Conservation (phyloP, 2,888 invertebrate species). For the Ormia ochracea region DNA sequence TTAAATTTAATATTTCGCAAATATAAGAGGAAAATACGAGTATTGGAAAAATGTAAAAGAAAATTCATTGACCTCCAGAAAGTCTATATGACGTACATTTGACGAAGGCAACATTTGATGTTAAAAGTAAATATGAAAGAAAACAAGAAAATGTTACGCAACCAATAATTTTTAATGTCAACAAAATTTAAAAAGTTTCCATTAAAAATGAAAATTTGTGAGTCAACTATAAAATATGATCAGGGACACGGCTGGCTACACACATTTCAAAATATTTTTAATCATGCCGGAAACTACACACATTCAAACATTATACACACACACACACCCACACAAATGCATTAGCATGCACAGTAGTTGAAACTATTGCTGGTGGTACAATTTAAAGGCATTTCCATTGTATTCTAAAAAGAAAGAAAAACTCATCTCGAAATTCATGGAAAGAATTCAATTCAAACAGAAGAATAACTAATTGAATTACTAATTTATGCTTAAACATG, state of each 20-base stretch:
- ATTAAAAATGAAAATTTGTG: too few species aligned
- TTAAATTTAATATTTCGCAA: background rate
- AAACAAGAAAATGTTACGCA: too few species aligned
- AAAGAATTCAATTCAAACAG: background rate
- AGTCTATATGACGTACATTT: background rate
- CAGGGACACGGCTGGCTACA: too few species aligned
- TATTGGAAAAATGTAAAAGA: background rate
- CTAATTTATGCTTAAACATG: constrained; percentile 72
- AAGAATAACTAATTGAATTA: constrained; percentile 63
- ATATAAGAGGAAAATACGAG: background rate
- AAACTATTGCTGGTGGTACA: background rate
- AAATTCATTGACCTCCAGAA: background rate
- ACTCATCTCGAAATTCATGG: background rate
- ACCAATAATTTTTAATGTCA: too few species aligned
- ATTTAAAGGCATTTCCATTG: constrained; percentile 1
- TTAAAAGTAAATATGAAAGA: background rate
- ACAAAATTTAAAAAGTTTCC: too few species aligned
- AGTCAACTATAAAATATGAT: too few species aligned
- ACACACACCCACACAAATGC: background rate
- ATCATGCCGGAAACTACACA: constrained; percentile 47
- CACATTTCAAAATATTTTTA: constrained; percentile 20
- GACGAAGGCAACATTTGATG: background rate
- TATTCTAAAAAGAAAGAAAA: constrained; percentile 9
- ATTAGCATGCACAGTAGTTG: background rate
- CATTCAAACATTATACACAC: too few species aligned